phyloP scores from a whole-genome alignment of 2,113 vertebrate genomes.

The Phaethornis superciliosus region DNA sequence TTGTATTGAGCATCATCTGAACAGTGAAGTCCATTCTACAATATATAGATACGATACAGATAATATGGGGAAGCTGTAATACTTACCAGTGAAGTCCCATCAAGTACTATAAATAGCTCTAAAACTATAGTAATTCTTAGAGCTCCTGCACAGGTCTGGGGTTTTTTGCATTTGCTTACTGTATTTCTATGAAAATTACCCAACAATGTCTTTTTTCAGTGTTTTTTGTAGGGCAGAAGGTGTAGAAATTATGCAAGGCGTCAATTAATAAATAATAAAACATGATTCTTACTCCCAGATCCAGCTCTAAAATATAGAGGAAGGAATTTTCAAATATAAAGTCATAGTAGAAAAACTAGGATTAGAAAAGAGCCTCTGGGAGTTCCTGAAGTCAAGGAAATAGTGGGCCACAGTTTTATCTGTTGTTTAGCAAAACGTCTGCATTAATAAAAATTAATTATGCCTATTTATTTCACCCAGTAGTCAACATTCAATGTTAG shows the following conservation, averaged over 20 bases:
- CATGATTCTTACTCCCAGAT: background rate
- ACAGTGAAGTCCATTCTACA: background rate
- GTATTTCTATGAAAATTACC: background rate
- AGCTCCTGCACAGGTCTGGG: background rate
- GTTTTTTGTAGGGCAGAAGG: background rate
- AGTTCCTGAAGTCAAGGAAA: background rate
- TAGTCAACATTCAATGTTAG: background rate
- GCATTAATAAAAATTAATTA: background rate
- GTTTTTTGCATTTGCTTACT: background rate
- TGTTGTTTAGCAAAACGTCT: background rate
- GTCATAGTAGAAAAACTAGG: background rate
- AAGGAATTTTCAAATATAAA: background rate
- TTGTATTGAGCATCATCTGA: background rate
- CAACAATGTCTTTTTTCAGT: background rate
- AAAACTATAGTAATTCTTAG: background rate
- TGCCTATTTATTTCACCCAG: background rate
- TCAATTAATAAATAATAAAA: background rate
- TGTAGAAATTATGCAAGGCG: background rate
- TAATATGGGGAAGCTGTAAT: background rate
- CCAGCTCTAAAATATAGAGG: background rate
- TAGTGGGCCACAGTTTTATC: background rate
- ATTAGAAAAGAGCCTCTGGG: background rate
- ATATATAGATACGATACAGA: background rate
- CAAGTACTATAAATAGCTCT: background rate
- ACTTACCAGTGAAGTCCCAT: background rate